Base-by-base conservation (phyloP, 2,113 vertebrate species). In the Melozone crissalis region DNA sequence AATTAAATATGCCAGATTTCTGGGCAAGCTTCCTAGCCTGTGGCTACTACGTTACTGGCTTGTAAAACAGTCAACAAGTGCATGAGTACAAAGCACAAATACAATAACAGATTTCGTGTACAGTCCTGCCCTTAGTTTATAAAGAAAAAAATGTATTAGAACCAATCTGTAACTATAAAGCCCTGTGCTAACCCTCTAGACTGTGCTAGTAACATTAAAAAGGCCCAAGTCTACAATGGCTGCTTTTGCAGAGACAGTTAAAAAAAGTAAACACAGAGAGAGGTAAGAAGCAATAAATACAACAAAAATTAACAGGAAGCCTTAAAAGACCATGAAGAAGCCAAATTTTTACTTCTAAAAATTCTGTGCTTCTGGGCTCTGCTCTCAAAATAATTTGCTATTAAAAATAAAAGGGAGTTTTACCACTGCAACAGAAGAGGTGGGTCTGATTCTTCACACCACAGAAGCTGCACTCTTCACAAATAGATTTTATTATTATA, bases 1-100 rank as follows among this genome's bases (percentile, higher is more conserved):
- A 96, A 97, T 96, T 97, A 97, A 97, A 95, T 95, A 96, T 95
- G 92, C 93, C 94, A 96, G 91, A 96, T 96, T 96, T 95, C 94
- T 97, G 94, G 95, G 95, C 93, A 96, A 84, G 91, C 95, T 96
- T 97, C 95, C 95, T 96, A 96, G 95, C 95, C 95, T 97, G 83
- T 96, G 94, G 97, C 95, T 96, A 96, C 94, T 94, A 97, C 26
- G 49, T 96, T 97, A 97, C 94, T 97, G 93, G 95, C 90, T 96
- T 97, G 93, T 95, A 94, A 97, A 97, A 96, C 91, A 96, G 96
- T 95, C 91, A 95, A 91, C 88, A 95, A 96, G 93, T 81, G 89
- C 65, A 84, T 1, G 77, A 93, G 94, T 93, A 95, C 94, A 91
- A 94, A 97, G 96, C 87, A 93, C 91, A 96, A 96, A 95, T 92